Conservation (phyloP, 2,113 vertebrate genomes). For the Heterotilapia buettikoferi region DNA sequence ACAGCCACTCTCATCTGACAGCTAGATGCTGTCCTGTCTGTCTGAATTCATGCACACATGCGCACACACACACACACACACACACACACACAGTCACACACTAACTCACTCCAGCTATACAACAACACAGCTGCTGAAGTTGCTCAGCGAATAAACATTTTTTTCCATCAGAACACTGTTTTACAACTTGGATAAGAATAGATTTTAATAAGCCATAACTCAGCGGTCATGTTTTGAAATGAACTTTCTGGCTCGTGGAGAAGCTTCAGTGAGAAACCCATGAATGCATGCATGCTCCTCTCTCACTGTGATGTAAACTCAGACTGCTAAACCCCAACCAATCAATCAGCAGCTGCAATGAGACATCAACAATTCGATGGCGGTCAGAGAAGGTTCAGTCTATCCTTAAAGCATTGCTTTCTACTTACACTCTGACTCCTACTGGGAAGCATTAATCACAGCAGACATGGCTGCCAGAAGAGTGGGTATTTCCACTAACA, state of each 20-base stretch:
- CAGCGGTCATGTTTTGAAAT: not conserved
- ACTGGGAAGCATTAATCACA: constrained; percentile 23
- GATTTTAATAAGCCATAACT: not conserved
- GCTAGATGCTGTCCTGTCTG: not conserved
- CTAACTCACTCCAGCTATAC: not conserved
- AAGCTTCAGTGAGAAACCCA: not conserved
- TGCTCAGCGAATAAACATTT: not conserved
- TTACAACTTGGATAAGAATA: not conserved
- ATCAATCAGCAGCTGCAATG: not conserved
- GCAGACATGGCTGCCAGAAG: not conserved
- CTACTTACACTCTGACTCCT: not conserved
- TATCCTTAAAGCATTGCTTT: not conserved
- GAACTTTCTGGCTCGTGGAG: not conserved
- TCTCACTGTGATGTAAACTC: not conserved
- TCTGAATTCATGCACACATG: not conserved
- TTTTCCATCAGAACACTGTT: not conserved
- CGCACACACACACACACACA: not conserved
- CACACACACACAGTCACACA: not conserved
- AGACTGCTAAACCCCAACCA: not conserved
- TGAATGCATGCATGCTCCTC: not conserved
- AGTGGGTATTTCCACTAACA: not conserved
- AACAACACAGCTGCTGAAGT: not conserved
- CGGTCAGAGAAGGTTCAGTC: not conserved
- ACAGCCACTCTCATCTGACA: constrained; percentile 11
- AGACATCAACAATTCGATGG: not conserved